These are phyloP conservation scores for Siphamia tubifer DNA, from an alignment of 2,113 vertebrate genomes.

Conservation along the genomic window DNA sequence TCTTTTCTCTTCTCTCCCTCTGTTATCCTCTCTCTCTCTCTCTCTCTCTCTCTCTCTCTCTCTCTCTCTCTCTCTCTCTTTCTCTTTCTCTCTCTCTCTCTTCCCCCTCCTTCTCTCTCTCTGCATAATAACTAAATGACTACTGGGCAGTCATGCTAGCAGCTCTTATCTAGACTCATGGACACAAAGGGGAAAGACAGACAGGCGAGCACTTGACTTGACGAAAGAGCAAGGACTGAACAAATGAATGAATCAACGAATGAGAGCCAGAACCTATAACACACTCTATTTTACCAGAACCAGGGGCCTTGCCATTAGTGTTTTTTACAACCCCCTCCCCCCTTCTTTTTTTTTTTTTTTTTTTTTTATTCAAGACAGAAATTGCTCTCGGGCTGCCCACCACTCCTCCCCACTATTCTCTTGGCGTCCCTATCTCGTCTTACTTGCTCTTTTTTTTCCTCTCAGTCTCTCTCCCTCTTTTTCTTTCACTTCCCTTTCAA, in stretches of 20 bases:
- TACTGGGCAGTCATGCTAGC: conserved; percentile 85
- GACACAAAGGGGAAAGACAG: conserved; percentile 85
- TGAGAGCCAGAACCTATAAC: conserved; percentile 84
- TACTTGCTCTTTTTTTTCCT: conserved; percentile 55
- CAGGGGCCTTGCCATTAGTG: conserved; percentile 88
- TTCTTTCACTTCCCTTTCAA: conserved; percentile 98
- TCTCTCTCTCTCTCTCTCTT: conserved; percentile 5
- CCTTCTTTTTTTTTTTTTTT: conserved; percentile 62
- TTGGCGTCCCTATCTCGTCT: conserved; percentile 65
- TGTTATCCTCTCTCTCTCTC: neutral
- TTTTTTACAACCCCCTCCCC: conserved; percentile 76
- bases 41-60: conserved; percentile 10
- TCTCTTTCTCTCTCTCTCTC: neutral
- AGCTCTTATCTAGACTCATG: conserved; percentile 87
- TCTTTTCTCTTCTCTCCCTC: conserved; percentile 43
- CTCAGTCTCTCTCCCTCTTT: conserved; percentile 78
- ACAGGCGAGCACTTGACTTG: conserved; percentile 92
- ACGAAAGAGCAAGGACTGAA: conserved; percentile 81
- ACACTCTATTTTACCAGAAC: conserved; percentile 94
- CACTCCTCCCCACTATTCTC: conserved; percentile 89
- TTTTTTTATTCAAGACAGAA: conserved; percentile 84
- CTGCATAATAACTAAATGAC: conserved; percentile 86
- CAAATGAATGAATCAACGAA: conserved; percentile 84
- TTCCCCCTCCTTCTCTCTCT: conserved; percentile 5
- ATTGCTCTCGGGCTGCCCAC: conserved; percentile 84